Percentiles rank a stretch among this genome's conserved stretches.
phyloP scores from a whole-genome alignment of 2,888 invertebrate genomes.

The Euspilapteryx auroguttella region DNA sequence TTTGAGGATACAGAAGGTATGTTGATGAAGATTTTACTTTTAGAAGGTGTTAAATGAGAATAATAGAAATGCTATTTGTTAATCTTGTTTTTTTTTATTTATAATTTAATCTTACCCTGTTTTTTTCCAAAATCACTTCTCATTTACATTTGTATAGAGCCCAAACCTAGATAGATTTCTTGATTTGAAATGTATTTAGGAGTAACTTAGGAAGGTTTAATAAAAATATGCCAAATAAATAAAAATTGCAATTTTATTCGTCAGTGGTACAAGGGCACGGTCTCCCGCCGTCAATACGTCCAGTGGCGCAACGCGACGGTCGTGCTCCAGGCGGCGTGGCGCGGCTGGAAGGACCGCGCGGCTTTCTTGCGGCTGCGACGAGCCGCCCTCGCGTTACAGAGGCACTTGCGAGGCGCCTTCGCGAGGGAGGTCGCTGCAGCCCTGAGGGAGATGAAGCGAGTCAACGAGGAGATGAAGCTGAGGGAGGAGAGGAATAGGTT shows the following conservation, averaged over 20 bases:
- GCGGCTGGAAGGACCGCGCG: constrained; percentile 83
- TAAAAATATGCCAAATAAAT: no score
- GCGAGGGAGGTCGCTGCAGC: constrained; percentile 87
- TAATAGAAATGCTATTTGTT: no score
- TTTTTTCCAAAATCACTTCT: no score
- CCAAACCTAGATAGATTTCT: no score
- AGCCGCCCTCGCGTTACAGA: constrained; percentile 83
- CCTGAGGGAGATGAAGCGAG: constrained; percentile 81
- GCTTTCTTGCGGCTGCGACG: constrained; percentile 79
- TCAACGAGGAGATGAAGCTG: constrained; percentile 84
- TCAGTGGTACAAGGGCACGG: constrained; percentile 67
- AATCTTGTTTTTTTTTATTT: no score
- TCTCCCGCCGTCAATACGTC: constrained; percentile 67
- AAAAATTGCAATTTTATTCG: no score
- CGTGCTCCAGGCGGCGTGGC: constrained; percentile 80
- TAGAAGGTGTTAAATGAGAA: no score
- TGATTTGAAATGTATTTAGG: no score
- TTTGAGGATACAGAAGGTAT: constrained; percentile 71
- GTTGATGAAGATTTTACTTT: neutral
- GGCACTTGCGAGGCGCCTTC: constrained; percentile 85
- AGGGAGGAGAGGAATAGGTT: no score
- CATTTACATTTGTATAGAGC: no score
- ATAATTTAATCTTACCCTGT: no score
- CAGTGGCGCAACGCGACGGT: constrained; percentile 69
- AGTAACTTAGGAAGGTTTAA: neutral